phyloP scores from a whole-genome alignment of 2,888 invertebrate genomes.

The Dicycla oo region DNA sequence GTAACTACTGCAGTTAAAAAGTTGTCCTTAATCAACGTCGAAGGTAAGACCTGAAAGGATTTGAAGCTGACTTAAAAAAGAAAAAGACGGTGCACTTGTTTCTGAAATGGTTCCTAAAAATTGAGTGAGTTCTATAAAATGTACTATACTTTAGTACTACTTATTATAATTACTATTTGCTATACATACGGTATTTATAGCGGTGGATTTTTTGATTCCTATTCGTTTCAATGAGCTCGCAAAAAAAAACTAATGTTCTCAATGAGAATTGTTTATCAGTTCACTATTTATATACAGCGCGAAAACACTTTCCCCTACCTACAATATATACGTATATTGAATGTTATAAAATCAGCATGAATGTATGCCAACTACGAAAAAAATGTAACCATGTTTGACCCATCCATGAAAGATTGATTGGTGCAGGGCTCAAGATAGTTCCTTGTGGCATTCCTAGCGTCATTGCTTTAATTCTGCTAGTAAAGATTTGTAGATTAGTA shows the following conservation, averaged over 20 bases:
- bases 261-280: neutral
- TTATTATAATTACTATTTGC: too few species aligned
- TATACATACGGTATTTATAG: too few species aligned
- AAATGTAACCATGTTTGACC: neutral
- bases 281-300: neutral
- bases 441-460: constrained; percentile 4
- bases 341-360: neutral
- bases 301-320: neutral
- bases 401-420: too few species aligned
- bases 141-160: too few species aligned
- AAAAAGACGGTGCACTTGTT: too few species aligned
- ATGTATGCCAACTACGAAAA: neutral
- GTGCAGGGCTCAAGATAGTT: neutral
- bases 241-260: neutral
- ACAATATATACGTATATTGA: neutral
- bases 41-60: constrained; percentile 16
- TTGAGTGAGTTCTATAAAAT: too few species aligned
- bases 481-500: neutral
- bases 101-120: too few species aligned
- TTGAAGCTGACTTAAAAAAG: neutral
- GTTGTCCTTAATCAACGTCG: constrained; percentile 5
- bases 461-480: neutral
- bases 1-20: constrained; percentile 18
- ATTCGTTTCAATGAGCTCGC: neutral
- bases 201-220: too few species aligned